phyloP scores from a whole-genome alignment of 2,113 vertebrate species.

The Periophthalmodon schlosseri region DNA sequence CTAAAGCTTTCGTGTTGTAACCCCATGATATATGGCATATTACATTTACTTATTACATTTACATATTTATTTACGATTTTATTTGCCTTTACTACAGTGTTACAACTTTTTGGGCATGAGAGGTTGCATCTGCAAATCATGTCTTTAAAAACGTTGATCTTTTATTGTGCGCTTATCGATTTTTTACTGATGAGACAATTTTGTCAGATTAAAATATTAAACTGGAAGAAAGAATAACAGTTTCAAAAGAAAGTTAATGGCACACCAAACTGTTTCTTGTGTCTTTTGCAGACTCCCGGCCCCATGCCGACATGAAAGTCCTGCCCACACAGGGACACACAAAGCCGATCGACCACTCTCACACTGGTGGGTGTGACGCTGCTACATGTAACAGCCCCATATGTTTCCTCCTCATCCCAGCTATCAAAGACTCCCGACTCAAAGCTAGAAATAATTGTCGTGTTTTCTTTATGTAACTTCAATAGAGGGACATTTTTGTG shows the following conservation, averaged over 20 bases:
- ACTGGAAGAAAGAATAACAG: background rate
- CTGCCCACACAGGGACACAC: slow-evolving; percentile 41
- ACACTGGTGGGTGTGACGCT: slow-evolving; percentile 30
- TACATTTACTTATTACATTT: background rate
- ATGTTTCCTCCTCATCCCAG: slow-evolving; percentile 25
- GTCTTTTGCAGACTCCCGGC: slow-evolving; percentile 35
- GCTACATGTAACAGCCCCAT: slow-evolving; percentile 26
- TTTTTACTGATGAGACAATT: background rate
- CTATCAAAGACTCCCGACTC: background rate
- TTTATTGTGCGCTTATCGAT: background rate
- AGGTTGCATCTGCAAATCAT: too few relatives aligned
- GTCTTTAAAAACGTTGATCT: background rate
- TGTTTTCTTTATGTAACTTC: background rate
- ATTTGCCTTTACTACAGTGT: background rate
- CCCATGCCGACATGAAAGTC: slow-evolving; percentile 35
- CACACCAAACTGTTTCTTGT: background rate
- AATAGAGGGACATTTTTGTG: background rate
- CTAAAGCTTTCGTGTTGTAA: too few relatives aligned
- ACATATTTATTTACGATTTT: background rate
- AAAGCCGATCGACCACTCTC: slow-evolving; percentile 19
- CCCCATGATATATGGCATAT: too few relatives aligned
- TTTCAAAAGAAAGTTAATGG: slow-evolving; percentile 6
- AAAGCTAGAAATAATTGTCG: background rate
- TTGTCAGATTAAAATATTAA: background rate
- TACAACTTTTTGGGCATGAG: background rate